Evolutionary conservation across 2,113 vertebrate species (phyloP).

Genomic region (Dromas ardeola): DNA sequence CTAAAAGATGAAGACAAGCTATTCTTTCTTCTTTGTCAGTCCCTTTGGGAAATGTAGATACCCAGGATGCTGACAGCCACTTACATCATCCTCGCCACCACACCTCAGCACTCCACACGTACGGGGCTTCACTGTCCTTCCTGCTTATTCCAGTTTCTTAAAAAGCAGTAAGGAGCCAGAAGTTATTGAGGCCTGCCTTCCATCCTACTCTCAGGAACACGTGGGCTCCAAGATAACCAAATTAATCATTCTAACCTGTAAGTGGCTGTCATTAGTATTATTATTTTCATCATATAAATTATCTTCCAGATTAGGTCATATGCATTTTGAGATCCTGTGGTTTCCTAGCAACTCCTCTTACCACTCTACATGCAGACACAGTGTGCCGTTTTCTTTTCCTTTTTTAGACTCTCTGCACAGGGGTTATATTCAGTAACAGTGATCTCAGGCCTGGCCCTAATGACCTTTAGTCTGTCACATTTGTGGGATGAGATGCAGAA

Average conservation of each 20-base stretch:
- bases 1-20: not conserved
- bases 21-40: not conserved
- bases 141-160: not conserved
- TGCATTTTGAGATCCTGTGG: conserved; percentile 65
- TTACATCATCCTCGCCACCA: not conserved
- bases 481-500: not conserved
- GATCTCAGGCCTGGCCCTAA: conserved; percentile 41
- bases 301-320: conserved; percentile 70
- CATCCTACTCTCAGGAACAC: not conserved
- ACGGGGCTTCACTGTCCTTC: not conserved
- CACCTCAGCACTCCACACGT: not conserved
- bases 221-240: conserved; percentile 15
- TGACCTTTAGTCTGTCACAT: conserved; percentile 19
- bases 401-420: conserved; percentile 41
- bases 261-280: conserved; percentile 68
- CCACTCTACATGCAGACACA: conserved; percentile 47
- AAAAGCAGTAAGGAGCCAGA: not conserved
- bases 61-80: not conserved
- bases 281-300: conserved; percentile 69
- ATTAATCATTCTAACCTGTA: conserved; percentile 57
- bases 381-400: conserved; percentile 43
- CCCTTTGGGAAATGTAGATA: not conserved
- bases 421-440: conserved; percentile 48
- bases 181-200: not conserved
- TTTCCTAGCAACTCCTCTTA: conserved; percentile 68